Percentiles rank a stretch among this genome's conserved stretches.
These are phyloP conservation scores for Solenodon paradoxus DNA, from an alignment of 2,113 vertebrate genomes.

Conservation along the genomic window DNA sequence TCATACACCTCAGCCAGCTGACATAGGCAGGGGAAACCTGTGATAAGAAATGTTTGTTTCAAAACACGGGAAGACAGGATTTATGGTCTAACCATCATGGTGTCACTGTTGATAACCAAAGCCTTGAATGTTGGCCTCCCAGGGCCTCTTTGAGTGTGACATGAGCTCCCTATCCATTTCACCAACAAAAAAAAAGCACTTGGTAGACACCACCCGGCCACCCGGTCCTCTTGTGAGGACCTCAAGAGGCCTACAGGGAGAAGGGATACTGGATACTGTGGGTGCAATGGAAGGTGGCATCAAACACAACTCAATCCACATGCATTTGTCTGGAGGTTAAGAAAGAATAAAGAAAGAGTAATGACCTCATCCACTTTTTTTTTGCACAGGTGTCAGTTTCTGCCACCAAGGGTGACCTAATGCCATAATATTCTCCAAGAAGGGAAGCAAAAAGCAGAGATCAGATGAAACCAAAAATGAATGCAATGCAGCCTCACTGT, in stretches of 20 bases:
- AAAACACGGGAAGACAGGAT: background rate
- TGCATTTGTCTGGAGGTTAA: background rate
- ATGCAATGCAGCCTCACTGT: background rate
- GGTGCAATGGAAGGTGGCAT: background rate
- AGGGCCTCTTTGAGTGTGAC: background rate
- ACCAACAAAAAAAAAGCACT: background rate
- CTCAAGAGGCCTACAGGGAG: background rate
- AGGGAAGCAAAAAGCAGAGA: fast-evolving
- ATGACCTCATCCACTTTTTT: background rate
- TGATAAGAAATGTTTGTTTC: background rate
- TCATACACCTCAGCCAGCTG: background rate
- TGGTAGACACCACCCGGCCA: background rate
- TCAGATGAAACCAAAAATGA: background rate
- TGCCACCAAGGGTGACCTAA: background rate
- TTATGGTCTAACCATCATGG: background rate
- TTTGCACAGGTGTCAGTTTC: background rate
- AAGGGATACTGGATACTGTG: background rate
- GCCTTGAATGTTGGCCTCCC: background rate
- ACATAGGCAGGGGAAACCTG: background rate
- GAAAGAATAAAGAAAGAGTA: background rate
- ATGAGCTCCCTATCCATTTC: background rate
- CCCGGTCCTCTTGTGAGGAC: too few species aligned
- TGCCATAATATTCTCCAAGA: background rate
- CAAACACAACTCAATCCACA: background rate
- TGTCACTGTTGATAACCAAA: too few species aligned